Percentiles rank a stretch among this genome's conserved stretches.
phyloP scores from a whole-genome alignment of 2,797 vertebrate species.

The Cynopterus sphinx region DNA sequence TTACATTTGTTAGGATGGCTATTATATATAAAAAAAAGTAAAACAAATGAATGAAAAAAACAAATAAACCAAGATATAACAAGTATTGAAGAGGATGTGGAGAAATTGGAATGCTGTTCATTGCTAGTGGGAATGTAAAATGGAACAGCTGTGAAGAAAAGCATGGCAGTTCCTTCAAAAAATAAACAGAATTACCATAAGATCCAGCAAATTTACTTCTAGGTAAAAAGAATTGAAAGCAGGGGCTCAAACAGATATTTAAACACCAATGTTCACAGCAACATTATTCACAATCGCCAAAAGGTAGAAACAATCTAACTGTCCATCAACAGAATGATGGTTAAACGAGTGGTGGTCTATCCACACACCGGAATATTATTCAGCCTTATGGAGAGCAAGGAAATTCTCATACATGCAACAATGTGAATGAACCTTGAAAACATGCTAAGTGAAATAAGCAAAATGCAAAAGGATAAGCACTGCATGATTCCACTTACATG shows the following conservation, averaged over 20 bases:
- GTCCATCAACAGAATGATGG: neutral
- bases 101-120: neutral
- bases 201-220: neutral
- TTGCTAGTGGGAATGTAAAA: neutral
- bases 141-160: neutral
- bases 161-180: neutral
- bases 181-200: neutral
- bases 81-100: neutral
- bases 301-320: neutral
- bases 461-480: neutral
- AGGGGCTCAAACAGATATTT: neutral
- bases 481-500: neutral
- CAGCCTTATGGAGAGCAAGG: neutral
- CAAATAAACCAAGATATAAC: neutral
- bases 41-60: neutral
- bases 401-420: neutral
- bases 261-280: neutral
- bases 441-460: neutral
- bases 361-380: neutral
- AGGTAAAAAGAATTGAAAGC: conserved; percentile 6
- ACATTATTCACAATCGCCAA: neutral
- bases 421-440: neutral
- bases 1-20: neutral
- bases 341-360: neutral
- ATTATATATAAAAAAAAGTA: neutral